These are phyloP conservation scores for Tetragonula carbonaria DNA, from an alignment of 2,888 invertebrate species.

Conservation along the genomic window DNA sequence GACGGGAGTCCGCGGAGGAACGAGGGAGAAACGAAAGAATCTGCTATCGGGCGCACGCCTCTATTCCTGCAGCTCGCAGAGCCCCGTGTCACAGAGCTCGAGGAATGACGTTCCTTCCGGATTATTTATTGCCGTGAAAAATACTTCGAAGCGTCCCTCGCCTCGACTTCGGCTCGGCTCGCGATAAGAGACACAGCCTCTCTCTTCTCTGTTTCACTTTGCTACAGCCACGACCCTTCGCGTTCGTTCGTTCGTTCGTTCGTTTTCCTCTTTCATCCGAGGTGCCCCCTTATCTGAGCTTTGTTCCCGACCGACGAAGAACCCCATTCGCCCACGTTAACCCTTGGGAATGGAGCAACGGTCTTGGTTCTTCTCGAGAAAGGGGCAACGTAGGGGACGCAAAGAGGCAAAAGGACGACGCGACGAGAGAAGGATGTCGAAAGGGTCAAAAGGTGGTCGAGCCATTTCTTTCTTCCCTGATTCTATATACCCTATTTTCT, in stretches of 20 bases:
- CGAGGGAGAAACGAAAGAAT: constrained; percentile 54
- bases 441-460: constrained; percentile 56
- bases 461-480: constrained; percentile 53
- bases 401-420: not conserved
- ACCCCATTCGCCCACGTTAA: constrained; percentile 73
- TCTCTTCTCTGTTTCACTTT: constrained; percentile 6
- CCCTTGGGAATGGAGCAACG: constrained; percentile 56
- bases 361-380: constrained; percentile 19
- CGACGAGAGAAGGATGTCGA: constrained; percentile 37
- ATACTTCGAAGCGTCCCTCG: constrained; percentile 73
- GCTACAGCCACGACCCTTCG: not conserved
- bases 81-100: constrained; percentile 62
- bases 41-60: constrained; percentile 67
- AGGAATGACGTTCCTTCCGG: constrained; percentile 77
- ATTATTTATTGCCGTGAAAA: constrained; percentile 78
- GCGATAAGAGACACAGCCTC: constrained; percentile 41
- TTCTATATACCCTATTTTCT: constrained; percentile 54
- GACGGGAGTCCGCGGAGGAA: constrained; percentile 17
- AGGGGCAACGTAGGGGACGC: constrained; percentile 11
- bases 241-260: constrained; percentile 30
- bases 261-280: constrained; percentile 46
- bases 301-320: constrained; percentile 69
- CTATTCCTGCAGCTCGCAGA: constrained; percentile 47
- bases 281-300: constrained; percentile 72
- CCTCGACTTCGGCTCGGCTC: constrained; percentile 47